Evolutionary conservation across 2,113 vertebrate species (phyloP).

Genomic region (Forbesichthys agassizii): DNA sequence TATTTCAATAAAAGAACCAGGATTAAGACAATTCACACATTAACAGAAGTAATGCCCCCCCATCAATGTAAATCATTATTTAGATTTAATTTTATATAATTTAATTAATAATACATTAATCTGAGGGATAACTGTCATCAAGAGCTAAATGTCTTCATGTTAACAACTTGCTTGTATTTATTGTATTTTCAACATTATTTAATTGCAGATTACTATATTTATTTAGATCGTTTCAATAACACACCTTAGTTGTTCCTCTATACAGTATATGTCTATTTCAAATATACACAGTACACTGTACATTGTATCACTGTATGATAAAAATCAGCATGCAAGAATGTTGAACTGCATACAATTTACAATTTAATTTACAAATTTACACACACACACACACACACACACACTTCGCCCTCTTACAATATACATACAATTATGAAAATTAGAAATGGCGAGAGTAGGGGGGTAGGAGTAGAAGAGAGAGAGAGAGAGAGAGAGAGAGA

Average conservation of each 20-base stretch:
- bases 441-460: slow-evolving; percentile 12
- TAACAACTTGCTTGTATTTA: background rate
- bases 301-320: background rate
- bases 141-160: too few relatives aligned
- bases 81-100: too few relatives aligned
- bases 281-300: too few relatives aligned
- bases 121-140: too few relatives aligned
- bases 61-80: too few relatives aligned
- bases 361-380: background rate
- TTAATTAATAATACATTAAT: too few relatives aligned
- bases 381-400: slow-evolving; percentile 20
- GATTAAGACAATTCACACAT: too few relatives aligned
- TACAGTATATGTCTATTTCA: background rate
- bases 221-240: slow-evolving; percentile 5
- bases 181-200: background rate
- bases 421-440: slow-evolving; percentile 59
- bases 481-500: background rate
- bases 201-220: background rate
- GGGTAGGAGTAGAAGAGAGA: slow-evolving; percentile 29
- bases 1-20: too few relatives aligned
- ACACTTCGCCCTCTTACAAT: slow-evolving; percentile 25
- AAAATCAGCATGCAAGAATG: background rate
- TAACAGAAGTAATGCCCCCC: too few relatives aligned
- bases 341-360: background rate
- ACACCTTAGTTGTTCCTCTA: background rate